Conservation (phyloP, 2,888 invertebrate species). For the Lepetodrilus schrolli region DNA sequence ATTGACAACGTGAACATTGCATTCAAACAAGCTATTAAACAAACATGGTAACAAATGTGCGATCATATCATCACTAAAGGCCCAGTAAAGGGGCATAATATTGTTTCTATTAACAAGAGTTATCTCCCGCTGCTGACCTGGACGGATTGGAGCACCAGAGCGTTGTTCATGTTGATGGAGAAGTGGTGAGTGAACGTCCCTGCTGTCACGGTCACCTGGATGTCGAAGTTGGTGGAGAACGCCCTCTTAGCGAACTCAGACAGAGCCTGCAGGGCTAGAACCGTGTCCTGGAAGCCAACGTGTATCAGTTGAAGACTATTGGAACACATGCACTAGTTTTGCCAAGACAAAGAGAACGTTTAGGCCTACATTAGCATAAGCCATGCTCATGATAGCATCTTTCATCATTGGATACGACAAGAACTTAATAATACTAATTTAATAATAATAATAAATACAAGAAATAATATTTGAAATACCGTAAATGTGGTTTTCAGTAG, state of each 20-base stretch:
- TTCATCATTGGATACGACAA: no score
- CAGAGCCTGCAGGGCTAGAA: slow-evolving; percentile 75
- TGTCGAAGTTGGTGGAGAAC: slow-evolving; percentile 55
- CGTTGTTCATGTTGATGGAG: slow-evolving; percentile 65
- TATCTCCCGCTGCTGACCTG: slow-evolving; percentile 56
- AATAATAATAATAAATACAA: no score
- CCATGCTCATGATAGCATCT: no score
- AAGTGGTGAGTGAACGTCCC: slow-evolving; percentile 52
- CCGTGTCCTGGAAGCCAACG: slow-evolving; percentile 73
- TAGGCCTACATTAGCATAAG: no score
- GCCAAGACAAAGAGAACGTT: no score
- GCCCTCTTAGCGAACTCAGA: slow-evolving; percentile 70
- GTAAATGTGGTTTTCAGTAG: no score
- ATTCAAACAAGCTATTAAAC: background rate
- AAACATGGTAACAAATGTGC: background rate
- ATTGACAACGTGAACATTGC: background rate
- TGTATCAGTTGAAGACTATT: no score
- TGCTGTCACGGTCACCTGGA: slow-evolving; percentile 52
- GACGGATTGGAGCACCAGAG: slow-evolving; percentile 70
- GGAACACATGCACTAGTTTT: no score
- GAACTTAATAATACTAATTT: no score
- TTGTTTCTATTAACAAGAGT: background rate
- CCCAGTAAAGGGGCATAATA: background rate
- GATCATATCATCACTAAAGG: no score
- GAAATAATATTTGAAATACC: no score